Evolutionary conservation across 2,888 invertebrate species (phyloP).

Genomic region (Apomyelois bistriatella): DNA sequence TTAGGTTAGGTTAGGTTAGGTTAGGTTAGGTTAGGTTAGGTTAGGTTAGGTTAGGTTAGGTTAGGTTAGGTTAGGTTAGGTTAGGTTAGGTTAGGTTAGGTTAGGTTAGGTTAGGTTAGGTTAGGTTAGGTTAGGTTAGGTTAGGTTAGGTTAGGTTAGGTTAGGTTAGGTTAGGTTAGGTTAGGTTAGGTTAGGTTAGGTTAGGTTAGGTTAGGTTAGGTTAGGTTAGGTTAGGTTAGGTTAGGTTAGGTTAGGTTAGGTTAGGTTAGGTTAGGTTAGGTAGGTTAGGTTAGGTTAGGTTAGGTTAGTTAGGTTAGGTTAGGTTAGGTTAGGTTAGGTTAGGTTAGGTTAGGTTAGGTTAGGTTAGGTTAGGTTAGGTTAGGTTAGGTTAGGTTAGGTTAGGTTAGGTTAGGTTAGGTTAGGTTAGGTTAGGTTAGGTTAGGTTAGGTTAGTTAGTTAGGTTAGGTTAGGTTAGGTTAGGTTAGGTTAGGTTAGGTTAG

Average conservation of each 20-base stretch:
- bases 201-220: conserved; percentile 19
- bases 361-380: conserved; percentile 21
- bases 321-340: conserved; percentile 17
- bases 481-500: conserved; percentile 15
- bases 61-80: conserved; percentile 21
- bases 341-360: conserved; percentile 11
- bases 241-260: conserved; percentile 18
- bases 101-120: conserved; percentile 22
- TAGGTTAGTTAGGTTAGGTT: conserved; percentile 23
- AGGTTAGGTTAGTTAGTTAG: conserved; percentile 15
- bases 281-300: too few relatives aligned
- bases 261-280: conserved; percentile 22
- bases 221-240: conserved; percentile 21
- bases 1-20: conserved; percentile 20
- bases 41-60: conserved; percentile 22
- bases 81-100: conserved; percentile 18
- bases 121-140: conserved; percentile 23
- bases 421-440: conserved; percentile 19
- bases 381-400: conserved; percentile 20
- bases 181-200: conserved; percentile 22
- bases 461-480: conserved; percentile 15
- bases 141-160: conserved; percentile 23
- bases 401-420: conserved; percentile 20
- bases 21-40: conserved; percentile 23
- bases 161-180: conserved; percentile 23